Conservation (phyloP, 2,113 vertebrate species). For the Myiozetetes cayanensis region DNA sequence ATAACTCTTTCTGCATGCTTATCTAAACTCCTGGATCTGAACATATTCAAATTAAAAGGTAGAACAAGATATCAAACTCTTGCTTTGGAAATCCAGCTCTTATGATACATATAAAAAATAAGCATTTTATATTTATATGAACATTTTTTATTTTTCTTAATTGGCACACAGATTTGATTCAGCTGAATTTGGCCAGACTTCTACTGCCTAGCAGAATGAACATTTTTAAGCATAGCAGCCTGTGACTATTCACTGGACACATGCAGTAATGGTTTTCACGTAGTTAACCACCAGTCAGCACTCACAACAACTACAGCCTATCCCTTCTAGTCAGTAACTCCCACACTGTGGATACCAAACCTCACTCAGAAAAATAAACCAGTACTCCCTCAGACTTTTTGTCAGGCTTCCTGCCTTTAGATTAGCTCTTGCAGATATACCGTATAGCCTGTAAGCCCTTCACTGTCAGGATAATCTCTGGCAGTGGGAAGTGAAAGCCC, state of each 20-base stretch:
- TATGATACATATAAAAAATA: neutral
- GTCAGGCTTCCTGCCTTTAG: neutral
- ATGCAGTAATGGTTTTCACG: neutral
- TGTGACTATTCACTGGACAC: neutral
- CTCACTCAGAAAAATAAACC: neutral
- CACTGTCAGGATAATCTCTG: neutral
- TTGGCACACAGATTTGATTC: neutral
- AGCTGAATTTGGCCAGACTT: neutral
- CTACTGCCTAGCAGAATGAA: neutral
- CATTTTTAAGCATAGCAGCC: neutral
- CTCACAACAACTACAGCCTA: neutral
- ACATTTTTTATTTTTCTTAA: neutral
- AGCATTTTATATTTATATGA: neutral
- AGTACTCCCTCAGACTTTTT: neutral
- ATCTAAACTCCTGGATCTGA: neutral
- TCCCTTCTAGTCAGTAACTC: neutral
- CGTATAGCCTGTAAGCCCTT: neutral
- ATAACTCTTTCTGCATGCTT: neutral
- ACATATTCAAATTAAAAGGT: neutral
- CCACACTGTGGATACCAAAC: neutral
- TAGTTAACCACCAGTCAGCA: neutral
- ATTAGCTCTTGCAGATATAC: neutral
- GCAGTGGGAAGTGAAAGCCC: neutral
- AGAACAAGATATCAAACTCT: neutral
- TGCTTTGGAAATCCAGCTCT: neutral